Base-by-base conservation (phyloP, 2,888 invertebrate genomes). In the Pristionchus entomophagus region DNA sequence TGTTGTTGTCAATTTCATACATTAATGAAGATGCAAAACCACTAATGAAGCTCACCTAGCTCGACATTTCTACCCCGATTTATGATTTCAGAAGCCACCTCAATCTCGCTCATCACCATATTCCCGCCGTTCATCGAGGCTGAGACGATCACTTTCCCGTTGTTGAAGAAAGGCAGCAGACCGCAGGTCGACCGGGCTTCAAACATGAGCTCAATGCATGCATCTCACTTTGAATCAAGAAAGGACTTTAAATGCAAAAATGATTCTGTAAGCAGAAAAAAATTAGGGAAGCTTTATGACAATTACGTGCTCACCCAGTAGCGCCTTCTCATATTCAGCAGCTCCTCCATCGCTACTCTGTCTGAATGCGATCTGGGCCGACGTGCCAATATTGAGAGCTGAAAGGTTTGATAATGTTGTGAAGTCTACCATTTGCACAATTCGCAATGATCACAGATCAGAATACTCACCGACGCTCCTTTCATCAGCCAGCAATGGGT, bases 81-180 rank as follows among this genome's bases (percentile, higher is more conserved):
- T n/a, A n/a, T n/a, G n/a, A n/a, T n/a, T n/a, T n/a, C n/a, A n/a
- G n/a, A n/a, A n/a, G n/a, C n/a, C 14, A 73, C 73, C 73, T 73
- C 41, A 5, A 73, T 45, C 41, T 41, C 45, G 73, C 41, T 26
- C 73, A 41, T n/a, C 41, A 73, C 73, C 73, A 73, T 73, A 22
- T 73, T 73, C 14, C 73, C 73, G 22, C 73, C 73, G 14, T 73
- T 73, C 73, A 73, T 73, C 41, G 73, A 73, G 0, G 73, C 45
- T n/a, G 41, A 73, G 10, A 26, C 45, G 22, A 73, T 26, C n/a
- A 73, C n/a, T 10, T 73, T 45, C 17, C 22, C 22, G 73, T 3
- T 45, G 73, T 35, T 35, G 73, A 73, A 73, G 41, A 45, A 73
- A 26, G 73, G 73, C 5, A 12, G 8, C 1, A 73, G 41, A 35